Evolutionary conservation across 2,888 invertebrate genomes (phyloP).

Genomic region (Listrodromus nycthemerus): DNA sequence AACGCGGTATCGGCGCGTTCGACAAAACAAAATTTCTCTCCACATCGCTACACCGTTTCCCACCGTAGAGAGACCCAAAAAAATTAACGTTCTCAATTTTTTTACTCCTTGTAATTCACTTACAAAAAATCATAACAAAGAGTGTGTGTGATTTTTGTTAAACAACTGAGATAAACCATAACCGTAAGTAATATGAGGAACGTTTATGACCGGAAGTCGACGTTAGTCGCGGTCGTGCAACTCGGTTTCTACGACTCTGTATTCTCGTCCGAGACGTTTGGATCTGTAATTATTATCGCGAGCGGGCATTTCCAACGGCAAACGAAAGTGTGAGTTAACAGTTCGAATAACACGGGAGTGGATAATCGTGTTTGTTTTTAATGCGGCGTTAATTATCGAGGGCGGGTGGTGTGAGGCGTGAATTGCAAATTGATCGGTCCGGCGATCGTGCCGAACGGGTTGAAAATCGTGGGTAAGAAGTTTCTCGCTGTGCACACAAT

Average conservation of each 20-base stretch:
- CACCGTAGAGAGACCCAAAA: neutral
- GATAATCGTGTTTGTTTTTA: slow-evolving; percentile 21
- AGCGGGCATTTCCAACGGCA: neutral
- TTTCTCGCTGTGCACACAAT: neutral
- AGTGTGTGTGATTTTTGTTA: neutral
- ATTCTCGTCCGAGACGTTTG: neutral
- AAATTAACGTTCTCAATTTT: neutral
- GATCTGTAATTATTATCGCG: neutral
- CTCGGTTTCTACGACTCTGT: neutral
- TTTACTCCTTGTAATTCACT: neutral
- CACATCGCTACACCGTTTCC: neutral
- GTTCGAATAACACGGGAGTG: neutral
- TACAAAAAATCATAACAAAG: no score
- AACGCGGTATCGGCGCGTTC: slow-evolving; percentile 35
- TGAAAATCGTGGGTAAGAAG: slow-evolving; percentile 40
- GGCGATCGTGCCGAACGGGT: neutral
- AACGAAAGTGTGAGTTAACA: neutral
- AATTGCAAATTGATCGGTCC: neutral
- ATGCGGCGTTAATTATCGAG: slow-evolving; percentile 4
- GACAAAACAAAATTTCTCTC: slow-evolving; percentile 6
- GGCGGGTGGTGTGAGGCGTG: neutral
- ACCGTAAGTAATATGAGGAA: neutral
- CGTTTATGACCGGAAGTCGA: neutral
- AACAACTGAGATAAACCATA: neutral
- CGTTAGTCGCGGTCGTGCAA: neutral